These are phyloP conservation scores for Sphyrna mokarran DNA, from an alignment of 2,113 vertebrate genomes.

Conservation along the genomic window DNA sequence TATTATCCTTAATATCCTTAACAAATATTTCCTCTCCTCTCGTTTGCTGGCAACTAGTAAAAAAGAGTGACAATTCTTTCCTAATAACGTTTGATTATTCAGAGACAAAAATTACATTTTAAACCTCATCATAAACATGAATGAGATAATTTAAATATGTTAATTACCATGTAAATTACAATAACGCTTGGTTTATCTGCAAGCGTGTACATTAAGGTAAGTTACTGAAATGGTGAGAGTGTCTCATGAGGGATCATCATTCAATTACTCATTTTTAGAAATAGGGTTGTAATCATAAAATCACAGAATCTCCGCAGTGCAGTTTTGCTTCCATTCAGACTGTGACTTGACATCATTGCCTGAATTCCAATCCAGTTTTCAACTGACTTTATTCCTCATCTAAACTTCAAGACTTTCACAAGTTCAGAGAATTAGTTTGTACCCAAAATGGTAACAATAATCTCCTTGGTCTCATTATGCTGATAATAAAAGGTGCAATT, in stretches of 20 bases:
- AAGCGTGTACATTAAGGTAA: neutral
- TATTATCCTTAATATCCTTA: neutral
- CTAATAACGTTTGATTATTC: neutral
- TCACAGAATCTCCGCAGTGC: too few species aligned
- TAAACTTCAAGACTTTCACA: neutral
- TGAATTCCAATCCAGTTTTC: neutral
- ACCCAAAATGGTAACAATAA: neutral
- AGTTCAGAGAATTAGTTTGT: neutral
- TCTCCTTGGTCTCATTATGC: too few species aligned
- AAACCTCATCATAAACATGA: neutral
- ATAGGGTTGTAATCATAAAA: neutral
- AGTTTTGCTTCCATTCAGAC: neutral
- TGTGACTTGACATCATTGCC: neutral
- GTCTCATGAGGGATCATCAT: neutral
- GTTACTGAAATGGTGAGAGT: neutral
- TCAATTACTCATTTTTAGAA: neutral
- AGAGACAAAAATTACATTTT: neutral
- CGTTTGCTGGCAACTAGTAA: neutral
- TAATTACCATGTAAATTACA: neutral
- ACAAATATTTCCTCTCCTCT: neutral
- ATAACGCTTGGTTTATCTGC: neutral
- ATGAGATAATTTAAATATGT: neutral
- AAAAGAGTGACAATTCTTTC: neutral
- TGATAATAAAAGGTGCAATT: too few species aligned
- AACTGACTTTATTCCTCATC: neutral